phyloP scores from a whole-genome alignment of 2,888 invertebrate species.

The Andrena bicolor region DNA sequence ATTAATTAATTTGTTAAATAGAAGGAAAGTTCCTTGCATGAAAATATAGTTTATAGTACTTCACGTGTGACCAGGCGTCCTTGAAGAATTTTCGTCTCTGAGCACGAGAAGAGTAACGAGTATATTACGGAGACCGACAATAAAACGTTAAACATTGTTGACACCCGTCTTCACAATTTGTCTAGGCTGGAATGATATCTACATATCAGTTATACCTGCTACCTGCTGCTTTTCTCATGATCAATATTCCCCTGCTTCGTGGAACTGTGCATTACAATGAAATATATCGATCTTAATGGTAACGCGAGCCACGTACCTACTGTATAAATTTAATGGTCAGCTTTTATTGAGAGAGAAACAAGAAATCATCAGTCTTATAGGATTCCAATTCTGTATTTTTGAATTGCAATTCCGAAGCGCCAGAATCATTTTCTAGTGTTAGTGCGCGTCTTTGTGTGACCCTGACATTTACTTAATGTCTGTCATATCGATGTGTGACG shows the following conservation, averaged over 20 bases:
- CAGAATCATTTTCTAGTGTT: background rate
- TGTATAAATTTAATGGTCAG: background rate
- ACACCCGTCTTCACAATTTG: slow-evolving; percentile 41
- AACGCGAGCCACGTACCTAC: background rate
- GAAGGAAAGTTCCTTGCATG: background rate
- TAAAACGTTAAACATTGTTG: slow-evolving; percentile 54
- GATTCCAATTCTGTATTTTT: background rate
- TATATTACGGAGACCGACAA: slow-evolving; percentile 48
- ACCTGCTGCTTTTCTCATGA: slow-evolving; percentile 56
- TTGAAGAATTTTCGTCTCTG: slow-evolving; percentile 72
- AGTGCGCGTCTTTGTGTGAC: background rate
- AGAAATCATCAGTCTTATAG: background rate
- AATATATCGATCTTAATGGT: slow-evolving; percentile 22
- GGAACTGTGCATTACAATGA: slow-evolving; percentile 28
- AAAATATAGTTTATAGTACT: slow-evolving; percentile 60
- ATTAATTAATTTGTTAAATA: background rate
- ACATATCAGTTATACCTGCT: slow-evolving; percentile 52
- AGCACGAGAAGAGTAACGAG: slow-evolving; percentile 40
- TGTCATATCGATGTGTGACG: background rate
- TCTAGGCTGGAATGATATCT: slow-evolving; percentile 57
- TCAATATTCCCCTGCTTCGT: slow-evolving; percentile 66
- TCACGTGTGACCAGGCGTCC: slow-evolving; percentile 73
- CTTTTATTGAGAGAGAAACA: background rate
- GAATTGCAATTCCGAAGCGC: slow-evolving; percentile 18
- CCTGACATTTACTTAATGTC: slow-evolving; percentile 38